A percentile compares a stretch with the other conserved stretches of the same genome.
phyloP scores from a whole-genome alignment of 2,113 vertebrate species.

The Nyctereutes procyonoides region DNA sequence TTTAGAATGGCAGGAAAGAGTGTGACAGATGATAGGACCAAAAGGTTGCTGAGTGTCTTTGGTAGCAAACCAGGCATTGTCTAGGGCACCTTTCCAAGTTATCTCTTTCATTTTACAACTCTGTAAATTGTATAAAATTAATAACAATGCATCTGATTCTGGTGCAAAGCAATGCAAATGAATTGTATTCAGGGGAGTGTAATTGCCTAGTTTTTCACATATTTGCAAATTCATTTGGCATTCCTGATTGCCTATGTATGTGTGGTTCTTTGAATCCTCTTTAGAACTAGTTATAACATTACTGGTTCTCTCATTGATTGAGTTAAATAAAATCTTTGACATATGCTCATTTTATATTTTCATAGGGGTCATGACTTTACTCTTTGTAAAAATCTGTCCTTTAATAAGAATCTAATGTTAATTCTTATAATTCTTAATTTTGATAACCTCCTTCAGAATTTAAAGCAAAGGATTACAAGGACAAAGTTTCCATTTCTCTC shows the following conservation, averaged over 20 bases:
- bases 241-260: background rate
- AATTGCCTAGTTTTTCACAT: background rate
- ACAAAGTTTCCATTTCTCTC: constrained; percentile 23
- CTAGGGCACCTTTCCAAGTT: background rate
- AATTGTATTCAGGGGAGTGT: background rate
- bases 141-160: constrained; percentile 1
- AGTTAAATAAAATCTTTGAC: constrained; percentile 29
- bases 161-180: background rate
- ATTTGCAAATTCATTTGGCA: background rate
- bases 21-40: background rate
- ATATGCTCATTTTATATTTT: constrained; percentile 21
- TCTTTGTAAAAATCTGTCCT: constrained; percentile 30
- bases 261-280: background rate
- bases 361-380: background rate
- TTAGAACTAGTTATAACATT: background rate
- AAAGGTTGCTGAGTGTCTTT: background rate
- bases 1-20: constrained; percentile 29
- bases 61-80: background rate
- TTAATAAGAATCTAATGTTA: constrained; percentile 18
- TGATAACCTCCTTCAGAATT: constrained; percentile 15
- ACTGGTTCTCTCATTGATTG: background rate
- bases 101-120: background rate
- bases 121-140: background rate
- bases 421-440: constrained; percentile 42
- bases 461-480: background rate